Evolutionary conservation across 2,797 vertebrate species (phyloP), one percentile per base, ranked within the genome.

Genomic region (Coendou prehensilis): DNA sequence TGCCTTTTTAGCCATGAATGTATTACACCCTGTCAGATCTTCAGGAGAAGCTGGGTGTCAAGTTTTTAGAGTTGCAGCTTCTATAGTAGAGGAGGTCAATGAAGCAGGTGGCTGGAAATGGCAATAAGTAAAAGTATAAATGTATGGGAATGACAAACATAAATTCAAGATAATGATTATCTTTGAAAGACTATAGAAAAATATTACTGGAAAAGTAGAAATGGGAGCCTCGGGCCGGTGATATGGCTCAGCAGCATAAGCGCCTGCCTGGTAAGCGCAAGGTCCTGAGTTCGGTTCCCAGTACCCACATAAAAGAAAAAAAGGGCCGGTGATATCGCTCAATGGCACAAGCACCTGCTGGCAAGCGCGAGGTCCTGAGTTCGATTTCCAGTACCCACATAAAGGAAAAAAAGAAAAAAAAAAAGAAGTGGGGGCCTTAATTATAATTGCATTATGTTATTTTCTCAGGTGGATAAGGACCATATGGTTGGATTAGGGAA

Each of bases 81-180:
- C 56, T 52, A 6, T 7, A 54, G 33, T 23, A 81, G 61, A 69
- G 28, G 37, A 54, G 17, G 30, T 1, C 78, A 71, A 86, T 52
- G 41, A 33, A 79, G 23, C 37, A 76, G 17, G 37, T 83, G 17
- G 10, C 26, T 78, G 5, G 14, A 91, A 93, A 78, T 33, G 26
- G 76, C 20, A 23, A n/a, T 17, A 92, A 63, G 59, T 91, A 79
- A 80, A 56, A 94, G 14, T 47, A 52, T 63, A 52, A 83, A 91
- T 20, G 20, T 14, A 64, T n/a, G 18, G 8, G 11, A 63, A 84
- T 47, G 47, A 81, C 28, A 76, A 57, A 28, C 20, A 63, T 59
- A 26, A 83, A 37, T 61, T 84, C 10, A 56, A 89, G 50, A 30
- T 82, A 14, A 10, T 64, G 64, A 22, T 67, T 57, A 33, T 93